Evolutionary conservation across 2,888 invertebrate genomes (phyloP), one percentile per base, ranked within the genome.

Genomic region (Subacronicta megacephala): DNA sequence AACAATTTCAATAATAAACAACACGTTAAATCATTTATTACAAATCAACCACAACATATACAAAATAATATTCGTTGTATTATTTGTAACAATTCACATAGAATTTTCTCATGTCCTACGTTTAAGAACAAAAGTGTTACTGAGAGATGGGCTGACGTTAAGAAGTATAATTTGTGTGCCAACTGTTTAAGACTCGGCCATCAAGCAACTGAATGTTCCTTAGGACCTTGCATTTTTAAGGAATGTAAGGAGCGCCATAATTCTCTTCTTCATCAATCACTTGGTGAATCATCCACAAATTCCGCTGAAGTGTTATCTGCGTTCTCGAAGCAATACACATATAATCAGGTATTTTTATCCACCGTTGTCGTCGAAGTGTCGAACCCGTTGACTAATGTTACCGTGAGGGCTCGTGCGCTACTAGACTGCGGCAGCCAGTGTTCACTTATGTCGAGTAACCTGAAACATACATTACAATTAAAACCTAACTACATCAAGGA

Each of bases 171-270:
- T 26, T 35, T 77, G 26, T 77, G 74, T 45, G 0, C 12, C 12
- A 72, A 74, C 36, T 77, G 72, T 42, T 40, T 74, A 1, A 42
- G 69, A 31, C 55, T 54, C 3, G 73, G 74, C 1, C 73, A 77
- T 26, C 29, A 35, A 6, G 40, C 35, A 0, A 17, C 18, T 9
- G 58, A 69, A 0, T 78, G 78, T 51, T 52, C 56, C 1, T 41
- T 71, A 44, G 73, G 74, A 2, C 63, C 75, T 0, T 76, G 78
- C 37, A 49, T n/a, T n/a, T n/a, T n/a, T n/a, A n/a, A 65, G 0
- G 17, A 53, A 7, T 77, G 79, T 23, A 63, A 51, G 0, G 40
- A 61, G 18, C 52, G 42, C 7, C 74, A 77, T 26, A 77, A 78
- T 23, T 62, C 45, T 0, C 38, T 77, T 5, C 46, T 77, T 0